A percentile compares a stretch with the other conserved stretches of the same genome.
These are phyloP conservation scores for Coptodon bakossiorum DNA, from an alignment of 2,113 vertebrate genomes.

Conservation along the genomic window DNA sequence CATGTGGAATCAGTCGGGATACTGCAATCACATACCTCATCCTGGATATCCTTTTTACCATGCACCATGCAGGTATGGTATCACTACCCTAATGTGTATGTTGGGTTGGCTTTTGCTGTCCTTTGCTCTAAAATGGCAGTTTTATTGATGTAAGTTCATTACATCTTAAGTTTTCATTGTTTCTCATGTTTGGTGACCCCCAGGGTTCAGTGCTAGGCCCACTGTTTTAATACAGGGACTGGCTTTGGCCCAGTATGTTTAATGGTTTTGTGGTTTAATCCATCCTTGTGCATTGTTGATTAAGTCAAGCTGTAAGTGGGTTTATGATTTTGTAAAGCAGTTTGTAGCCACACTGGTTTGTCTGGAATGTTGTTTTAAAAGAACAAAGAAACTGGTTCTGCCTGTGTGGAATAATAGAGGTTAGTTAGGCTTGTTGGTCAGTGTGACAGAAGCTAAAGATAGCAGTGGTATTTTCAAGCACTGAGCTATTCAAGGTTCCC, in stretches of 20 bases:
- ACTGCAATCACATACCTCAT: constrained; percentile 73
- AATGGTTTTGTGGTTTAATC: not conserved
- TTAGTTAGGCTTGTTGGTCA: not conserved
- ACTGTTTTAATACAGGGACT: not conserved
- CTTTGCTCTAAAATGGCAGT: not conserved
- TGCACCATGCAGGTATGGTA: constrained; percentile 80
- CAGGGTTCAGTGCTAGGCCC: not conserved
- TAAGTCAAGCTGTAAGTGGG: not conserved
- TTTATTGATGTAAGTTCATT: not conserved
- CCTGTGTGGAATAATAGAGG: not conserved
- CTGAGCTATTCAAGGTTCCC: not conserved
- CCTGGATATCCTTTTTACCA: constrained; percentile 78
- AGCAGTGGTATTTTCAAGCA: not conserved
- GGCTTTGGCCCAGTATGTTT: not conserved
- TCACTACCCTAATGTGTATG: not conserved
- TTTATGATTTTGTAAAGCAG: not conserved
- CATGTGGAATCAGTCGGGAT: constrained; percentile 77
- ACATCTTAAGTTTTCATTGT: not conserved
- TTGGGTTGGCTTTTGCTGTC: not conserved
- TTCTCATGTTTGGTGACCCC: not conserved
- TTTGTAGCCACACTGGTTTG: constrained; percentile 21
- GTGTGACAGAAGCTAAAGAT: not conserved
- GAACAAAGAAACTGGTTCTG: constrained; percentile 33
- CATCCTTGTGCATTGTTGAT: not conserved
- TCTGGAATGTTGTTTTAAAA: not conserved